Conservation (phyloP, 2,797 vertebrate genomes). For the Sparidentex hasta region DNA sequence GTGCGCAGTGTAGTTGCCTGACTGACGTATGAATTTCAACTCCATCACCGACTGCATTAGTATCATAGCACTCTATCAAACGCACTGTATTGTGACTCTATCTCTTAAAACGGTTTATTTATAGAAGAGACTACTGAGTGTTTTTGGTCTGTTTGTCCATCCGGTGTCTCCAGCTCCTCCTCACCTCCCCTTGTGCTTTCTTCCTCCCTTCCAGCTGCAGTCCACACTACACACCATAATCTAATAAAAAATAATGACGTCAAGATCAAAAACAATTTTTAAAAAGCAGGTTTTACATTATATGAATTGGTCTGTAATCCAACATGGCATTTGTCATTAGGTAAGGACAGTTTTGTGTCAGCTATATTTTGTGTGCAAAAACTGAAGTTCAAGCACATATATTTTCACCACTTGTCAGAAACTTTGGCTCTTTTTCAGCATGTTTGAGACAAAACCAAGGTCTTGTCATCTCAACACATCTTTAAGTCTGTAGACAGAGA, state of each 20-base stretch:
- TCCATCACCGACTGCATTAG: background rate
- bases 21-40: no score
- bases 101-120: constrained; percentile 42
- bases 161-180: constrained; percentile 38
- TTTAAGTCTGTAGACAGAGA: background rate
- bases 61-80: background rate
- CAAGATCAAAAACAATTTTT: background rate
- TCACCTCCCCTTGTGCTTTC: constrained; percentile 30
- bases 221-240: background rate
- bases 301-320: background rate
- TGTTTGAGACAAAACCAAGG: background rate
- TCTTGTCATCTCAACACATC: background rate
- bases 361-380: background rate
- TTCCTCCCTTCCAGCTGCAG: constrained; percentile 36
- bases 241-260: background rate
- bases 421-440: background rate
- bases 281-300: background rate
- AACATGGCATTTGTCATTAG: background rate
- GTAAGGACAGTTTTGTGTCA: background rate
- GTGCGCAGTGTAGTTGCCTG: no score
- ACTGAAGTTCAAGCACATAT: background rate
- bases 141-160: constrained; percentile 45
- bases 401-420: background rate
- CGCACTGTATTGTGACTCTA: background rate
- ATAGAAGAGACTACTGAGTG: constrained; percentile 7